These are phyloP conservation scores for Capromys pilorides DNA, from an alignment of 2,797 vertebrate species.

Conservation along the genomic window DNA sequence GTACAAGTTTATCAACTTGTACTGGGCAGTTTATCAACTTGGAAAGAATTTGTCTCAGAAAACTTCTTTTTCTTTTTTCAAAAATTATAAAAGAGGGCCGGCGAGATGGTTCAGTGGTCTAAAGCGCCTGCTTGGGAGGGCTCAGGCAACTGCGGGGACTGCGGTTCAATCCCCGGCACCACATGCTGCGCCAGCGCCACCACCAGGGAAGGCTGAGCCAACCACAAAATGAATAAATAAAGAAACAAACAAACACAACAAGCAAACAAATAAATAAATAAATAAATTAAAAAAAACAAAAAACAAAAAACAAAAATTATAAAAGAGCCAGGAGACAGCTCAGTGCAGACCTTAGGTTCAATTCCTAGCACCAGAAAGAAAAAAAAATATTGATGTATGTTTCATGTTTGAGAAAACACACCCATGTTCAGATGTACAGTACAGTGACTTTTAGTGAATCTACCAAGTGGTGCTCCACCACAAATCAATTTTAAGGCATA, in stretches of 20 bases:
- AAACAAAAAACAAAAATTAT: too few species aligned
- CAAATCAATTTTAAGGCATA: neutral
- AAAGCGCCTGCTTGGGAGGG: too few species aligned
- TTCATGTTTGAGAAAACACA: slow-evolving; percentile 11
- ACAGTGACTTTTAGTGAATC: neutral
- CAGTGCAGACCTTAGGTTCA: neutral
- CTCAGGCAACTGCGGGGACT: too few species aligned
- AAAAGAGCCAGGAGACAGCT: neutral
- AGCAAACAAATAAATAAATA: too few species aligned
- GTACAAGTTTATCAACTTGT: neutral
- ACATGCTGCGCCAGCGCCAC: too few species aligned
- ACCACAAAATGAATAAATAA: too few species aligned
- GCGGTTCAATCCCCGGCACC: too few species aligned
- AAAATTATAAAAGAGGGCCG: too few species aligned
- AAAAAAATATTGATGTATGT: neutral
- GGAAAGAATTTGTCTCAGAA: neutral
- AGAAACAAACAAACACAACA: too few species aligned
- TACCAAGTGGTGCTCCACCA: neutral
- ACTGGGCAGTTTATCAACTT: neutral
- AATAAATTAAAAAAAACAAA: too few species aligned
- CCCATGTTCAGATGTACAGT: neutral
- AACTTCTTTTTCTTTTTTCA: neutral
- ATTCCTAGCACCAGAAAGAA: neutral
- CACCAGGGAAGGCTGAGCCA: too few species aligned
- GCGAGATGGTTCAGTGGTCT: too few species aligned